phyloP scores from a whole-genome alignment of 2,888 invertebrate species.

The Athalia circularis region DNA sequence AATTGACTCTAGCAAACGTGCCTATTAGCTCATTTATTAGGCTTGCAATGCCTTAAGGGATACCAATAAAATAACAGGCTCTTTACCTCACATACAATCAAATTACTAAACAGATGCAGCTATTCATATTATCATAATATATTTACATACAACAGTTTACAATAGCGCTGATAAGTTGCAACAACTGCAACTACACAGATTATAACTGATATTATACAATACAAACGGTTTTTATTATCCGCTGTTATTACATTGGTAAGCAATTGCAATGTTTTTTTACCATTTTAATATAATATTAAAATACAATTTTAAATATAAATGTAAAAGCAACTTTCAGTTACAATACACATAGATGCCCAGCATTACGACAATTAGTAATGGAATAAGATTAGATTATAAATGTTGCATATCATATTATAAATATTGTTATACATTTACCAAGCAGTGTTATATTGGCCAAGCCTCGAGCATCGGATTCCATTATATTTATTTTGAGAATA shows the following conservation, averaged over 20 bases:
- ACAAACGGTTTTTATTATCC: slow-evolving; percentile 64
- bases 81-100: slow-evolving; percentile 74
- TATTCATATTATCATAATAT: slow-evolving; percentile 73
- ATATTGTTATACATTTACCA: slow-evolving; percentile 72
- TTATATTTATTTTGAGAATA: neutral
- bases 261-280: slow-evolving; percentile 50
- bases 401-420: slow-evolving; percentile 74
- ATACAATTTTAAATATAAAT: slow-evolving; percentile 18
- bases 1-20: slow-evolving; percentile 36
- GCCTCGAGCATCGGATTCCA: slow-evolving; percentile 33
- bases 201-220: slow-evolving; percentile 60
- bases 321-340: slow-evolving; percentile 31
- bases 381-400: slow-evolving; percentile 73
- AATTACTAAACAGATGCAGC: slow-evolving; percentile 71
- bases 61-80: slow-evolving; percentile 66
- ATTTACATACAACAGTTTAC: slow-evolving; percentile 70
- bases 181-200: slow-evolving; percentile 60
- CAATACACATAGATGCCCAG: slow-evolving; percentile 69
- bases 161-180: slow-evolving; percentile 65
- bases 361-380: slow-evolving; percentile 70
- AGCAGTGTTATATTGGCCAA: slow-evolving; percentile 63
- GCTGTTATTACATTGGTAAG: slow-evolving; percentile 71
- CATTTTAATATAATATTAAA: slow-evolving; percentile 53
- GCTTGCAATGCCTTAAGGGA: slow-evolving; percentile 55
- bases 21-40: slow-evolving; percentile 45